Percentiles rank a stretch among this genome's conserved stretches.
These are phyloP conservation scores for Sebastes matsubarae DNA, from an alignment of 2,797 vertebrate genomes.

Conservation along the genomic window DNA sequence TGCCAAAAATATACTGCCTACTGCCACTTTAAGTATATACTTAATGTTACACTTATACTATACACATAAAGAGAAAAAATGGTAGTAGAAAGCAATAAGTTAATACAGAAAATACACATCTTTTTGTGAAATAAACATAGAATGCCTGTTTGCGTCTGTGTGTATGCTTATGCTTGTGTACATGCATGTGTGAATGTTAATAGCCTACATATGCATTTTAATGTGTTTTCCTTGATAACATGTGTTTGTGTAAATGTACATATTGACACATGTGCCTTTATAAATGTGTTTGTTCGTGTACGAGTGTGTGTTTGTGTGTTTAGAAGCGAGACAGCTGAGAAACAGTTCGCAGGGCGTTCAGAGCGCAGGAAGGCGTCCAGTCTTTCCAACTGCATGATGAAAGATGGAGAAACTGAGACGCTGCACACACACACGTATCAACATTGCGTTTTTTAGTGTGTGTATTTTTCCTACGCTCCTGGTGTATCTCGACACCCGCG, in stretches of 20 bases:
- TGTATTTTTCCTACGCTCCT: conserved; percentile 1
- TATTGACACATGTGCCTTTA: neutral
- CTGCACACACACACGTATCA: neutral
- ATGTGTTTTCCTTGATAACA: neutral
- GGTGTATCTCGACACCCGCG: conserved; percentile 29
- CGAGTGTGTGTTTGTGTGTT: conserved; percentile 6
- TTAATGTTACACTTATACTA: neutral
- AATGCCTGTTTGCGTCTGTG: neutral
- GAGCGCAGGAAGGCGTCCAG: conserved; percentile 56
- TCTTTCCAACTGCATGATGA: conserved; percentile 72
- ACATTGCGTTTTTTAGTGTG: neutral
- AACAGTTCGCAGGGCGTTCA: conserved; percentile 56
- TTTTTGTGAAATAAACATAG: neutral
- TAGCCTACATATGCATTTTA: neutral
- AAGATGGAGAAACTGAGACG: conserved; percentile 69
- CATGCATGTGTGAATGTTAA: neutral
- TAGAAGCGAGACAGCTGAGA: conserved; percentile 37
- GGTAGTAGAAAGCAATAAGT: neutral
- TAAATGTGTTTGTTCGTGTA: neutral
- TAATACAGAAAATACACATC: neutral
- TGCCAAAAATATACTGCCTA: no score
- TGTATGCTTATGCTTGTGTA: neutral
- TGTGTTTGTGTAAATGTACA: neutral
- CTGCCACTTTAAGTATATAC: neutral
- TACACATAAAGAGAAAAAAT: neutral